A percentile compares a stretch with the other conserved stretches of the same genome.
Evolutionary conservation across 2,888 invertebrate genomes (phyloP).

Genomic region (Myathropa florea): DNA sequence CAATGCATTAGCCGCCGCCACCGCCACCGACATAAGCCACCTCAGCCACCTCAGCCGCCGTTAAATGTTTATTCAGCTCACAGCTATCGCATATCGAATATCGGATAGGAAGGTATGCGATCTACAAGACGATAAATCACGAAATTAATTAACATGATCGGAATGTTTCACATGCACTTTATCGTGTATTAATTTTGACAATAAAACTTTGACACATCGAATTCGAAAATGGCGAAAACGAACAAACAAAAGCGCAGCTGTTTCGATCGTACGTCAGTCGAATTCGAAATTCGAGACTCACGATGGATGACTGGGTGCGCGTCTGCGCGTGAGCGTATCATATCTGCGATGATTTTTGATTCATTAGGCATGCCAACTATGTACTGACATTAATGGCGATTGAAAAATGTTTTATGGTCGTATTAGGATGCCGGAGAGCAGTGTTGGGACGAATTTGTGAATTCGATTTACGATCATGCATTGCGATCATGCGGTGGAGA

Average conservation of each 20-base stretch:
- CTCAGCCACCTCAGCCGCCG: neutral
- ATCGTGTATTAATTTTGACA: slow-evolving; percentile 54
- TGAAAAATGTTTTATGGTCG: slow-evolving; percentile 65
- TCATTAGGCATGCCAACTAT: slow-evolving; percentile 61
- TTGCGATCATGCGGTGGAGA: slow-evolving; percentile 20
- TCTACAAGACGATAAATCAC: slow-evolving; percentile 61
- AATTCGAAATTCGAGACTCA: slow-evolving; percentile 60
- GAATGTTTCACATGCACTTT: slow-evolving; percentile 69
- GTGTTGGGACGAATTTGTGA: slow-evolving; percentile 38
- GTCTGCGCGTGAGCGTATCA: slow-evolving; percentile 51
- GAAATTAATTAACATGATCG: slow-evolving; percentile 68
- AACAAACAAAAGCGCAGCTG: neutral
- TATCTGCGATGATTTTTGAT: slow-evolving; percentile 31
- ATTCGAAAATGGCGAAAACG: slow-evolving; percentile 15
- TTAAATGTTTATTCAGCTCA: slow-evolving; percentile 49
- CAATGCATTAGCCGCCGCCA: slow-evolving; percentile 27
- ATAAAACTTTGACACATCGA: slow-evolving; percentile 56
- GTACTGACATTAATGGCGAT: slow-evolving; percentile 70
- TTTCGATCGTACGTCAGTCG: slow-evolving; percentile 23
- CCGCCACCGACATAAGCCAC: slow-evolving; percentile 6
- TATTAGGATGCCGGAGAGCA: slow-evolving; percentile 59
- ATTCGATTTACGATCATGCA: slow-evolving; percentile 21
- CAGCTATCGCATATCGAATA: slow-evolving; percentile 51
- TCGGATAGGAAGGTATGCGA: slow-evolving; percentile 23
- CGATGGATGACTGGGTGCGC: slow-evolving; percentile 48